Base-by-base conservation (phyloP, 1,140 invertebrate species). In the Ceratosolen solmsi region DNA sequence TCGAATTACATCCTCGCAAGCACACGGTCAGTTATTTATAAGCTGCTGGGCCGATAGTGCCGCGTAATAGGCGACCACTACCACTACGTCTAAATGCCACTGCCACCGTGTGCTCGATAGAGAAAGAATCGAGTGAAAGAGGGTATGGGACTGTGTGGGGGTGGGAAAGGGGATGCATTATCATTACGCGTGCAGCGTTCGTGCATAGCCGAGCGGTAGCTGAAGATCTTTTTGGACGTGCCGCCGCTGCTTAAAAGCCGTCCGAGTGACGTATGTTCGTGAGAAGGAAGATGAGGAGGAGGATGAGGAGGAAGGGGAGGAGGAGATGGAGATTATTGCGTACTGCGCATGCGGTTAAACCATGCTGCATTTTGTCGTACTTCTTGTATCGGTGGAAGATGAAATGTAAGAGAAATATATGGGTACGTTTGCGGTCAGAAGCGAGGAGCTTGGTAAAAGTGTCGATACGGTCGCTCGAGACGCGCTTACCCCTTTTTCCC, bases 311-410 rank as follows among this genome's bases (percentile, higher is more conserved):
- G n/a, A 46, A 15, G n/a, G 1, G 46, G 4, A 30, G n/a, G 68
- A 41, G 22, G 36, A 49, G 68, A 11, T n/a, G 68, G 22, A 78
- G 76, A 78, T 78, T 70, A 78, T 70, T 78, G 76, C 63, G 38
- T 25, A 22, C 41, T 63, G 56, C 75, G 65, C 75, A 63, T 77
- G 46, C 36, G 46, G 63, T 78, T 78, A 78, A 46, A 36, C 76
- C 46, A 78, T 78, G 63, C 54, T 78, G 70, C 54, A 70, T 46
- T 78, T 68, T 78, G 76, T 78, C 76, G 63, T 68, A 46, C 51
- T 78, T 78, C 63, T 78, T 78, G n/a, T n/a, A 58, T 22, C 41
- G 22, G 51, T 25, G 25, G 15, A 17, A 46, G 20, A 58, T 17
- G 41, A 30, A 56, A 7, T 9, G 63, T 4, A 38, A 68, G 46